Base-by-base conservation (phyloP, 2,113 vertebrate genomes). In the Microtus oregoni region DNA sequence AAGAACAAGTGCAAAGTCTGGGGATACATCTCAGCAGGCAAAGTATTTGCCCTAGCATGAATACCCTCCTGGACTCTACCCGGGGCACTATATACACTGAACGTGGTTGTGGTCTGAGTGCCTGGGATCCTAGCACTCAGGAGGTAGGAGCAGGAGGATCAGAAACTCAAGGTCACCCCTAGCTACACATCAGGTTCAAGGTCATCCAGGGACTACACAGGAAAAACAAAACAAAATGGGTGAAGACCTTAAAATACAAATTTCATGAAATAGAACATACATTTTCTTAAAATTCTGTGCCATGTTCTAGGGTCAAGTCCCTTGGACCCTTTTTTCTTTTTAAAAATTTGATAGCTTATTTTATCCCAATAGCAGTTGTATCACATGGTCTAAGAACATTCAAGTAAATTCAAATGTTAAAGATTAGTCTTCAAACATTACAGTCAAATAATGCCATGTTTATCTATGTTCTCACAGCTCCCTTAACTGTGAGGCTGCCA, bases 251-350 rank as follows among this genome's bases (percentile, higher is more conserved):
- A 85, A 61, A 92, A 95, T 65, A 75, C 5, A 88, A 50, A 91
- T 73, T 83, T 91, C 58, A 26, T 67, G 76, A 88, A 88, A 79
- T 12, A 14, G 9, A 50, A 26, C 17, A 68, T 38, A 92, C 61
- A n/a, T 73, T 86, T 82, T 41, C 58, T 81, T 88, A 55, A 94
- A 94, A 67, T 12, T 67, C 65, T 67, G 28, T 67, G 65, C 28
- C 99, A 15, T 99, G 99, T 3, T 99, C 99, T 0, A 97, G 98
- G 86, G 99, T 99, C 97, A 99, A 99, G 94, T 99, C 99, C 96
- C 99, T 99, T 86, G 35, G 44, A 15, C 32, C 11, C 50, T 32
- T 92, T 19, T 76, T 26, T 86, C 68, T 38, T 89, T 55, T 79
- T 55, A 41, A 75, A 75, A 75, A 41, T 12, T 75, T 41, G 38